Conservation (phyloP, 2,113 vertebrate species). For the Copsychus sechellarum region DNA sequence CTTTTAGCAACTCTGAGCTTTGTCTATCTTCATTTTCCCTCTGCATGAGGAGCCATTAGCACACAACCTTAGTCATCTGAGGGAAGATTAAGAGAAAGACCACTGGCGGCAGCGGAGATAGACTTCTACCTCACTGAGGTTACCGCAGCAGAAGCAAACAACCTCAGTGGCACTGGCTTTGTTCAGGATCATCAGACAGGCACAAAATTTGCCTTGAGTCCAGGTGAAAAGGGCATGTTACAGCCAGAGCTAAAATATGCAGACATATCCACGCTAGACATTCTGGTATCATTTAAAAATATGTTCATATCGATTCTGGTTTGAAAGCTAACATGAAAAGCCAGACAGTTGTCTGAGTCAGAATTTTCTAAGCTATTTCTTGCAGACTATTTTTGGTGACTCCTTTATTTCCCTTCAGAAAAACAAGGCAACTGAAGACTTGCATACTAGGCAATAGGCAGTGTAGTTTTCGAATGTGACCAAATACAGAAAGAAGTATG, state of each 20-base stretch:
- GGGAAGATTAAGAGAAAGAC: background rate
- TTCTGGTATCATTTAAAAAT: background rate
- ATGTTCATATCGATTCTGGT: rapidly evolving
- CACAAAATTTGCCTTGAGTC: background rate
- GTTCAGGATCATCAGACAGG: background rate
- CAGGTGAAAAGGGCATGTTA: background rate
- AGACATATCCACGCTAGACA: background rate
- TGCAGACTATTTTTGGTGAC: background rate
- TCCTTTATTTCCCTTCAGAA: background rate
- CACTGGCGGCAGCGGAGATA: background rate
- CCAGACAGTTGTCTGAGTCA: background rate
- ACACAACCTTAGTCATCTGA: background rate
- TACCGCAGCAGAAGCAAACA: background rate
- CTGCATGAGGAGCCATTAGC: rapidly evolving
- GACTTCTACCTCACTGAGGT: background rate
- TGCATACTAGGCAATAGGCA: background rate
- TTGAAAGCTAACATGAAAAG: background rate
- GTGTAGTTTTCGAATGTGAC: background rate
- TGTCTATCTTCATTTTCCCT: background rate
- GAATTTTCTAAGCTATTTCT: background rate
- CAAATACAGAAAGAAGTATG: background rate
- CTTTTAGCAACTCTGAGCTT: background rate
- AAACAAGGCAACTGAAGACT: background rate
- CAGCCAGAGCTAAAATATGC: background rate
- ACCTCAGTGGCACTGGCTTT: background rate